Base-by-base conservation (phyloP, 2,888 invertebrate species). In the Erannis defoliaria region DNA sequence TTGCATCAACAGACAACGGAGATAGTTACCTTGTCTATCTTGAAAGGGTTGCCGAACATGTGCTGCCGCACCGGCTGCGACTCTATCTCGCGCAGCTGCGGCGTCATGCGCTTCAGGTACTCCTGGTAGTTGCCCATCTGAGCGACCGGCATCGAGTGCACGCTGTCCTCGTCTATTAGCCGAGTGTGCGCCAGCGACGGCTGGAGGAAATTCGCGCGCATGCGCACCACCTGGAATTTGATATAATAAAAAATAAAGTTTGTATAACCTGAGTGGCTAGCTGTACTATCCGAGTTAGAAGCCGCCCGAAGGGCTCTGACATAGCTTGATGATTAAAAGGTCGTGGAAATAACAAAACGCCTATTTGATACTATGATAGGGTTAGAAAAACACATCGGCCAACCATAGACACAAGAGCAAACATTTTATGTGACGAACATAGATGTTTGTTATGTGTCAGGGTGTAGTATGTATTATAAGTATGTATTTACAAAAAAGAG, bases 71-170 rank as follows among this genome's bases (percentile, higher is more conserved):
- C 98, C 4, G 99, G 99, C 29, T 97, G 96, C 35, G 98, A 97
- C 89, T 99, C 99, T 48, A 99, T 96, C 93, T 99, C 99, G 14
- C 99, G 93, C 59, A 99, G 93, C 54, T 98, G 98, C 45, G 97
- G 97, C 55, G 98, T 97, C 94, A 97, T 97, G 57, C 98, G 95
- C 91, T 99, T 99, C 64, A 99, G 93, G 85, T 99, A 99, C 87
- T 99, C 99, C 89, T 99, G 99, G 89, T 99, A 99, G 93, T 99
- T 99, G 76, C 99, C 99, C 99, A 99, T 99, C 88, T 98, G 98
- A 18, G 97, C 96, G 18, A 99, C 97, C 5, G 99, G 99, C 94
- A 99, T 95, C 61, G 97, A 97, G 88, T 99, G 99, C 8, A 98
- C 95, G 73, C 97, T 97, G 90, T 99, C 99, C 80, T 98, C 98